phyloP scores from a whole-genome alignment of 2,113 vertebrate species.

The Osmerus eperlanus region DNA sequence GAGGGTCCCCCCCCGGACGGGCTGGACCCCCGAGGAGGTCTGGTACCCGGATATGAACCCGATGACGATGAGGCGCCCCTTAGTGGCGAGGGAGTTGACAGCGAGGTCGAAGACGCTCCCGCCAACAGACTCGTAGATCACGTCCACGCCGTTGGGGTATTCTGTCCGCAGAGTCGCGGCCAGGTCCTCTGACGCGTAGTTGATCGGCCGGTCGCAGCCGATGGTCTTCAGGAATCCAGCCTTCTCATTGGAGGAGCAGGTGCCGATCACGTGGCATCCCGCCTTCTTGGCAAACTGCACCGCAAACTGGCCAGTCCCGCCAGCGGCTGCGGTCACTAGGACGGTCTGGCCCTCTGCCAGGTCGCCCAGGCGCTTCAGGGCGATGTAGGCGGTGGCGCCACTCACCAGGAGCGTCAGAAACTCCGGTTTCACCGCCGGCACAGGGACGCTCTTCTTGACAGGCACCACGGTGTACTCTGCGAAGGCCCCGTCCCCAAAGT shows the following conservation, averaged over 20 bases:
- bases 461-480: conserved; percentile 86
- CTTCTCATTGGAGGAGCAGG: conserved; percentile 87
- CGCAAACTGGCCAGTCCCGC: conserved; percentile 89
- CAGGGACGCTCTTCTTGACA: conserved; percentile 65
- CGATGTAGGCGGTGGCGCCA: conserved; percentile 83
- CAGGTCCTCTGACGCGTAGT: conserved; percentile 80
- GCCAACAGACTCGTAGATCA: conserved; percentile 90
- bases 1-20: conserved; percentile 71
- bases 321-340: conserved; percentile 86
- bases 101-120: conserved; percentile 83
- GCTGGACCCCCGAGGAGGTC: conserved; percentile 74
- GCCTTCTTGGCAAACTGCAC: conserved; percentile 88
- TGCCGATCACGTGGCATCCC: conserved; percentile 88
- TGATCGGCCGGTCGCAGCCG: conserved; percentile 85
- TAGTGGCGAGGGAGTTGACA: conserved; percentile 77
- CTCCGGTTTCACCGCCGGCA: conserved; percentile 78
- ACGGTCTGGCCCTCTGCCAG: conserved; percentile 81
- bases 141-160: conserved; percentile 81
- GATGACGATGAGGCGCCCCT: conserved; percentile 84
- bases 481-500: conserved; percentile 79
- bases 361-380: conserved; percentile 81
- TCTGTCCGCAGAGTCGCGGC: conserved; percentile 72
- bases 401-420: conserved; percentile 83
- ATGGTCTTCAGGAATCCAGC: conserved; percentile 84
- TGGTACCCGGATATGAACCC: conserved; percentile 90